A percentile compares a stretch with the other conserved stretches of the same genome.
Evolutionary conservation across 2,797 vertebrate species (phyloP).

Genomic region (Tangara arthus): DNA sequence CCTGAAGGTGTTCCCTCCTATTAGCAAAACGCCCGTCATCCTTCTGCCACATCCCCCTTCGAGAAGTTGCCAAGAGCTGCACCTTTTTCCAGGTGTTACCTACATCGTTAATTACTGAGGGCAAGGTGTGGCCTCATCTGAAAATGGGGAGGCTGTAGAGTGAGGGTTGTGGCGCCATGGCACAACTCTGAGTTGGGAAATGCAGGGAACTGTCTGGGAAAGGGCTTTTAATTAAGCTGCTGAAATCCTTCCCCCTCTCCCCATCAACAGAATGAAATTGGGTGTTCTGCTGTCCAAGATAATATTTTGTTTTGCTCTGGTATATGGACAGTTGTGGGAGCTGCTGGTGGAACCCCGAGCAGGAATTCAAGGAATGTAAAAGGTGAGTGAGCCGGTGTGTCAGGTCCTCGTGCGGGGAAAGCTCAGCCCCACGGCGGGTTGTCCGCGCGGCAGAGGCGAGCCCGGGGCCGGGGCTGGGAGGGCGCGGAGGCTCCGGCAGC

Average conservation of each 20-base stretch:
- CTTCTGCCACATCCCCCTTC: background rate
- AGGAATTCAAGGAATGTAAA: background rate
- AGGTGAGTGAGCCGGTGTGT: rapidly evolving
- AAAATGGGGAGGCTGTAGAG: rapidly evolving
- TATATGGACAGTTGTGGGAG: background rate
- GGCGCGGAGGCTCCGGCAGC: background rate
- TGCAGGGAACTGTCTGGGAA: background rate
- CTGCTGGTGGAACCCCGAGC: background rate
- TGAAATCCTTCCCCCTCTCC: background rate
- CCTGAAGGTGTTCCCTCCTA: background rate
- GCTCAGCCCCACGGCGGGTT: background rate
- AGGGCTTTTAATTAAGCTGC: background rate
- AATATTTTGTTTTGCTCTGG: background rate
- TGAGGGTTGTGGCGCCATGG: rapidly evolving
- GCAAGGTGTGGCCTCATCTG: background rate
- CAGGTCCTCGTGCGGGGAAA: background rate
- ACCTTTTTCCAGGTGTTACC: background rate
- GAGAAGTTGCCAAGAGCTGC: background rate
- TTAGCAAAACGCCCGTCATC: background rate
- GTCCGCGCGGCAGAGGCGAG: too few species aligned
- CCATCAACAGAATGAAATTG: background rate
- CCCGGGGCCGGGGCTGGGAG: background rate
- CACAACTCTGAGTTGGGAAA: background rate
- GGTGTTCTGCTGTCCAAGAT: rapidly evolving
- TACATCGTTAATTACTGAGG: background rate